These are phyloP conservation scores for Apodemia mormo DNA, from an alignment of 2,888 invertebrate genomes.

Conservation along the genomic window DNA sequence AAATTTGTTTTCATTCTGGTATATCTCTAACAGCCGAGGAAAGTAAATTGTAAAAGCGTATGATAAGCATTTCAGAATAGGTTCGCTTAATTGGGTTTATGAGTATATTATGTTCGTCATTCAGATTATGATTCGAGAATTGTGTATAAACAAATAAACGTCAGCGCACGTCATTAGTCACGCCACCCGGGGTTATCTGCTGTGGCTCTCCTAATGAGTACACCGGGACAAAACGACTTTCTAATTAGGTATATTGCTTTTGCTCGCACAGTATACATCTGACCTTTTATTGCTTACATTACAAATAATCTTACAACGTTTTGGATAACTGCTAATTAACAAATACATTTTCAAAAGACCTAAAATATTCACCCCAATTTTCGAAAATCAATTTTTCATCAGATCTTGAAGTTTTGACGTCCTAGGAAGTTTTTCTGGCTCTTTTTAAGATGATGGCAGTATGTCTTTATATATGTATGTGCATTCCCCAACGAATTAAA, in stretches of 20 bases:
- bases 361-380: too few relatives aligned
- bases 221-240: conserved; percentile 49
- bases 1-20: too few relatives aligned
- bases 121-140: conserved; percentile 16
- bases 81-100: conserved; percentile 1
- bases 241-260: conserved; percentile 48
- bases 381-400: too few relatives aligned
- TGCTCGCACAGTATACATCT: not conserved
- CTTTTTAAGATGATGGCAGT: too few relatives aligned
- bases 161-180: conserved; percentile 57
- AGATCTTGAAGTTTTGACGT: too few relatives aligned
- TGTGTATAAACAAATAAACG: conserved; percentile 42
- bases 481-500: too few relatives aligned
- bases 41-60: not conserved
- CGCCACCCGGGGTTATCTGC: conserved; percentile 64
- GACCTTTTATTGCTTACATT: conserved; percentile 17
- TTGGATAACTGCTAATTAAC: not conserved
- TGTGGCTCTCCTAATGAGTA: conserved; percentile 50
- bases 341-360: too few relatives aligned
- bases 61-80: not conserved
- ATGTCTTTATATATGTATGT: too few relatives aligned
- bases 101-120: conserved; percentile 4
- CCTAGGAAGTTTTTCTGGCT: too few relatives aligned
- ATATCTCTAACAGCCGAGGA: too few relatives aligned
- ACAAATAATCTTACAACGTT: not conserved